These are phyloP conservation scores for Phalacrocorax pelagicus DNA, from an alignment of 2,113 vertebrate species.

Conservation along the genomic window DNA sequence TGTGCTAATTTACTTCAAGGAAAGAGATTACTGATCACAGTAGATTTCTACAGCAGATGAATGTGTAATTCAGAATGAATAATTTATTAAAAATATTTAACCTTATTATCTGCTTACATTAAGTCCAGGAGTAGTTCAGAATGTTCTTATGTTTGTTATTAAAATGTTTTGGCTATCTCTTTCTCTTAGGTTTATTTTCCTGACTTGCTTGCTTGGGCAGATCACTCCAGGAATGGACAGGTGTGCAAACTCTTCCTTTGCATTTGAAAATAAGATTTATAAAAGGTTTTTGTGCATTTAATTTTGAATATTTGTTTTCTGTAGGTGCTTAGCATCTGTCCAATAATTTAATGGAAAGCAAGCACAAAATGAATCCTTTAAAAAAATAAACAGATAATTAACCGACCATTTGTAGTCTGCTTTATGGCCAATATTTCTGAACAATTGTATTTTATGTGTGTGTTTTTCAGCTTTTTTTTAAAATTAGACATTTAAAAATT, in stretches of 20 bases:
- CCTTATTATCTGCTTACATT: neutral
- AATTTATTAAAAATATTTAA: conserved; percentile 2
- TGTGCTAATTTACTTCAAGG: neutral
- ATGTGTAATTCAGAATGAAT: conserved; percentile 1
- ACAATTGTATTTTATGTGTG: neutral
- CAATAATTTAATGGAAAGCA: neutral
- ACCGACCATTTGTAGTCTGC: neutral
- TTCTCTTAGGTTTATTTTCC: neutral
- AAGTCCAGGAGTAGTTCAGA: neutral
- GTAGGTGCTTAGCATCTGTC: neutral
- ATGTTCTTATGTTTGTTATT: neutral
- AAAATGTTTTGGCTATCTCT: neutral
- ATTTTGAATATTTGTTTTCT: neutral
- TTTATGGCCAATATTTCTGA: neutral
- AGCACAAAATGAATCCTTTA: neutral
- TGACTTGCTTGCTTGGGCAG: neutral
- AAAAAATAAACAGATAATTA: neutral
- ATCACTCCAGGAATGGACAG: neutral
- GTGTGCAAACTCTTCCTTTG: neutral
- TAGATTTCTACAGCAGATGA: conserved; percentile 17
- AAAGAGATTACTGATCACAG: conserved; percentile 13
- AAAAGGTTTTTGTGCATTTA: neutral
- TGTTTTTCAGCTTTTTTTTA: neutral
- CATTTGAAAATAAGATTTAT: neutral
- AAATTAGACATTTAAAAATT: neutral